Evolutionary conservation across 2,113 vertebrate species (phyloP).

Genomic region (Pogona vitticeps): DNA sequence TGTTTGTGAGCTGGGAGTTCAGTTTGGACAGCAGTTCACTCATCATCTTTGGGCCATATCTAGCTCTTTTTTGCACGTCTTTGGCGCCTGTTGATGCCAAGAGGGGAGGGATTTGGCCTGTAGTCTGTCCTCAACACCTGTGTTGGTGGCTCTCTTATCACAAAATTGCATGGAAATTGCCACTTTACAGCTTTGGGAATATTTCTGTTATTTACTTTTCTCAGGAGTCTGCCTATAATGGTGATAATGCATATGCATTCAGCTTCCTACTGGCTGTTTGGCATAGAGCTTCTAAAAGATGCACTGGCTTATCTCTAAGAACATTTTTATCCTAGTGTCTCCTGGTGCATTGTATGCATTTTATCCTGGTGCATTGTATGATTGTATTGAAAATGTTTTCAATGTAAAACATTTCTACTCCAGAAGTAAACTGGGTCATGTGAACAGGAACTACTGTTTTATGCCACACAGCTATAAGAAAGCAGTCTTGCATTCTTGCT

Average conservation of each 20-base stretch:
- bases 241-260: conserved; percentile 28
- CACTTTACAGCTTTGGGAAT: conserved; percentile 23
- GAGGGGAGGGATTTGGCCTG: conserved; percentile 58
- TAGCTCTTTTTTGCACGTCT: conserved; percentile 51
- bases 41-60: conserved; percentile 43
- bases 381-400: conserved; percentile 30
- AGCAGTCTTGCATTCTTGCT: not conserved
- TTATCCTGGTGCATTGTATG: no score
- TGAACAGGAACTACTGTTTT: conserved; percentile 44
- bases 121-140: conserved; percentile 65
- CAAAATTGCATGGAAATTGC: conserved; percentile 29
- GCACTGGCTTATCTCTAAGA: conserved; percentile 23
- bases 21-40: conserved; percentile 55
- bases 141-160: conserved; percentile 64
- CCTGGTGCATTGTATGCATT: no score
- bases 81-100: conserved; percentile 41
- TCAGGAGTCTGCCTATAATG: conserved; percentile 46
- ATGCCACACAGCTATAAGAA: conserved; percentile 25
- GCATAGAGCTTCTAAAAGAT: conserved; percentile 21
- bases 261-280: not conserved
- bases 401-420: conserved; percentile 29
- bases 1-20: conserved; percentile 55
- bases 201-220: not conserved
- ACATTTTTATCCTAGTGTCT: conserved; percentile 25
- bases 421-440: not conserved